Percentiles rank a stretch among this genome's conserved stretches.
These are phyloP conservation scores for Enteromius mattozi DNA, from an alignment of 2,797 vertebrate species.

Conservation along the genomic window DNA sequence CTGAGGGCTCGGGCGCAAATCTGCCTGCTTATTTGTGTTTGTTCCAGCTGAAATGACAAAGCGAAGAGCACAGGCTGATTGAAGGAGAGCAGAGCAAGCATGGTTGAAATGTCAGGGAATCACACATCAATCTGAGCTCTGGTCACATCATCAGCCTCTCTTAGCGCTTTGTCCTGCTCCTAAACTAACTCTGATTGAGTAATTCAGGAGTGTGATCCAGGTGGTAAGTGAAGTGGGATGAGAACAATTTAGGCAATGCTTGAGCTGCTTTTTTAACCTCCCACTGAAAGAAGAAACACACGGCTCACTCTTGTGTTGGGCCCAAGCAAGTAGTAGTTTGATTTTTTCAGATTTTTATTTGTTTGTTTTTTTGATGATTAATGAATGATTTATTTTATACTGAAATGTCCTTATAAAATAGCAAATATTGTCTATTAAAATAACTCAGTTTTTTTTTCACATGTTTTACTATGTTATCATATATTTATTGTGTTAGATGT, in stretches of 20 bases:
- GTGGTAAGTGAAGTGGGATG: constrained; percentile 61
- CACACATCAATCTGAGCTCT: constrained; percentile 77
- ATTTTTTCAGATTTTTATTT: neutral
- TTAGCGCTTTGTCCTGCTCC: constrained; percentile 76
- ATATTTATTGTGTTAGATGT: too few relatives aligned
- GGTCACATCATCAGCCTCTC: constrained; percentile 75
- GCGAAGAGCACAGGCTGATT: constrained; percentile 79
- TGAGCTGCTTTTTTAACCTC: constrained; percentile 47
- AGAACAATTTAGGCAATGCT: constrained; percentile 59
- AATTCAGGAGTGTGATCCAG: constrained; percentile 72
- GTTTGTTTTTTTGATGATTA: neutral
- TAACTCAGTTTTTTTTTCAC: too few relatives aligned
- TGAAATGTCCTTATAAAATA: neutral
- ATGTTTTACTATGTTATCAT: too few relatives aligned
- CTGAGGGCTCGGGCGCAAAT: constrained; percentile 87
- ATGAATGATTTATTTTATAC: neutral
- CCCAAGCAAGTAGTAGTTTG: neutral
- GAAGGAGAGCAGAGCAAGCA: constrained; percentile 81
- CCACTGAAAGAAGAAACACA: neutral
- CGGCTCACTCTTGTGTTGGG: neutral
- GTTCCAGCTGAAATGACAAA: constrained; percentile 91
- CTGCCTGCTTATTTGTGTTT: constrained; percentile 85
- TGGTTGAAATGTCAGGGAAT: constrained; percentile 72
- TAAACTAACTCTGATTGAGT: constrained; percentile 79
- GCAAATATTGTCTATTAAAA: neutral